Conservation (phyloP, 2,888 invertebrate species). For the Agrotis exclamationis region DNA sequence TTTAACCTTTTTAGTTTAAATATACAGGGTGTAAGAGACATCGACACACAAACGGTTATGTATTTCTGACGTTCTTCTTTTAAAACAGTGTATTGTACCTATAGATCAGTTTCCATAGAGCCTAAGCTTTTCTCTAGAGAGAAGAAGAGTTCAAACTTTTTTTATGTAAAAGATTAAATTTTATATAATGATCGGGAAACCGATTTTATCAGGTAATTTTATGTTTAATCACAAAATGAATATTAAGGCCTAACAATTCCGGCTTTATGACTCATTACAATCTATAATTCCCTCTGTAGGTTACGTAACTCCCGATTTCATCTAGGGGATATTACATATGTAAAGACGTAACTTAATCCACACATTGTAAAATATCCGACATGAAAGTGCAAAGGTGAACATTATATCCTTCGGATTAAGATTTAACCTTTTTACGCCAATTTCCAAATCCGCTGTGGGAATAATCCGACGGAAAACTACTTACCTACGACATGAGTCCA, state of each 20-base stretch:
- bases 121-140: too few species aligned
- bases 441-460: conserved; percentile 1
- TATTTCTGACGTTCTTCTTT: too few species aligned
- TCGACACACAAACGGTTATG: too few species aligned
- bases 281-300: conserved; percentile 14
- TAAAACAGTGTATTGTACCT: too few species aligned
- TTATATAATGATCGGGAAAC: conserved; percentile 12
- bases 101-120: too few species aligned
- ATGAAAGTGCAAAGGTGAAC: conserved; percentile 21
- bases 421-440: not conserved
- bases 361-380: conserved; percentile 19
- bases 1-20: too few species aligned
- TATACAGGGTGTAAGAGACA: too few species aligned
- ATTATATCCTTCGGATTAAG: not conserved
- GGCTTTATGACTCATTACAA: conserved; percentile 9
- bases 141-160: too few species aligned
- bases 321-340: conserved; percentile 13
- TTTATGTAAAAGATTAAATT: not conserved
- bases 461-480: not conserved
- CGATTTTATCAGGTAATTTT: conserved; percentile 20
- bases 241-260: not conserved
- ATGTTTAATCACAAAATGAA: not conserved
- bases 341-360: conserved; percentile 23
- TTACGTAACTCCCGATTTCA: conserved; percentile 17
- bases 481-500: not conserved